Base-by-base conservation (phyloP, 2,888 invertebrate species). In the Amphimallon solstitiale region DNA sequence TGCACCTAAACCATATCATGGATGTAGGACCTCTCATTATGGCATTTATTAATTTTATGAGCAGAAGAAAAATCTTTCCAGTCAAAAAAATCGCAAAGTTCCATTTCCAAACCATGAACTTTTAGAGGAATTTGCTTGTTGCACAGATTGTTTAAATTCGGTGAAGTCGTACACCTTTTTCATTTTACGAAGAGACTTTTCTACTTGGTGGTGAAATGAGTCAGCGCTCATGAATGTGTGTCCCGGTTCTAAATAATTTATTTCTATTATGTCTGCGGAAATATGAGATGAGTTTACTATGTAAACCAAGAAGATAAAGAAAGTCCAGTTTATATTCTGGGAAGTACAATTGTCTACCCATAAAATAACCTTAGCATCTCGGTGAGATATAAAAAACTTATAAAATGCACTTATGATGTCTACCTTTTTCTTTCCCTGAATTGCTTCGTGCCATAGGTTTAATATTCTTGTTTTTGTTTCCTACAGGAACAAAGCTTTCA, bases 141-240 rank as follows among this genome's bases (percentile, higher is more conserved):
- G n/a, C n/a, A n/a, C n/a, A n/a, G n/a, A n/a, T n/a, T n/a, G n/a
- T n/a, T n/a, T n/a, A n/a, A n/a, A n/a, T n/a, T n/a, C n/a, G n/a
- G n/a, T 12, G 17, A 60, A 60, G 45, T 46, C 35, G 7, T 10
- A 45, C 6, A 60, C 46, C 17, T 48, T 61, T 6, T 17, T 15
- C 17, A 9, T 60, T 46, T 34, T 19, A 14, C 29, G 12, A 1
- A 51, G 14, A 12, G 21, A 23, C 14, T 23, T 23, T 63, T 77
- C 75, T n/a, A 78, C 74, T 66, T 71, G 70, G 63, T 77, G 76
- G 65, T 78, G 76, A 64, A 78, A 77, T 51, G 73, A 71, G 67
- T 78, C 79, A 14, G 76, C 75, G 56, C 74, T 71, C 74, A 77
- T 77, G 51, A 74, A 76, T 37, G 76, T 77, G 40, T 77, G 78